Evolutionary conservation across 1,140 invertebrate species (phyloP), one percentile per base, ranked within the genome.

Genomic region (Branchinecta lynchi): DNA sequence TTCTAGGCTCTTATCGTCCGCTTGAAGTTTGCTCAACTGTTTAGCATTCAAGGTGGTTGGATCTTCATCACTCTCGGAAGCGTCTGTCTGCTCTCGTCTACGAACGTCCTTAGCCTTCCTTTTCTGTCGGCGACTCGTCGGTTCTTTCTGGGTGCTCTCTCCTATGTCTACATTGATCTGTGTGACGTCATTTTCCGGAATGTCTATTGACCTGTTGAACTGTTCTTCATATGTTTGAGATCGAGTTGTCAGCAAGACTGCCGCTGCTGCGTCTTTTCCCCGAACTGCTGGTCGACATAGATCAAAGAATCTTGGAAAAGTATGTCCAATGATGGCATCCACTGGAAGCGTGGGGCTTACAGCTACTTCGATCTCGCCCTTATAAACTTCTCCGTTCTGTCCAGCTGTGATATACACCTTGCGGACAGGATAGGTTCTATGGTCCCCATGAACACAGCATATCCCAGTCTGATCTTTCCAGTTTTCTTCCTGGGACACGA

Each of bases 381-480:
- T 6, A 20, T 15, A 60, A 6, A 12, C 6, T 60, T 60, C 51
- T 20, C 2, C 51, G 3, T 60, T 60, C 51, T 20, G 2, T 60
- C 51, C 51, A 15, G 6, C 51, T 20, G 17, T 12, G 51, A 60
- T 60, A 6, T 60, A 6, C 12, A 60, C 51, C 12, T 60, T 20
- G 12, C 17, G 12, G 17, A 60, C 12, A 12, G 51, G 51, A 60
- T 60, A 60, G 12, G 51, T 15, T 60, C 17, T 60, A 20, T 20
- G 17, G 51, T 60, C 51, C 51, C 51, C 51, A 60, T 60, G 51
- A 20, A 60, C 51, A 20, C 51, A 60, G 51, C 51, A 60, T 15
- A 60, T 20, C 17, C 6, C 51, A 60, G 51, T 60, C 51, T 60
- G 12, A 3, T 60, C 17, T 60, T 12, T 15, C 12, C 12, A 1